Base-by-base conservation (phyloP, 1,140 invertebrate genomes). In the Meloidogyne exigua region DNA sequence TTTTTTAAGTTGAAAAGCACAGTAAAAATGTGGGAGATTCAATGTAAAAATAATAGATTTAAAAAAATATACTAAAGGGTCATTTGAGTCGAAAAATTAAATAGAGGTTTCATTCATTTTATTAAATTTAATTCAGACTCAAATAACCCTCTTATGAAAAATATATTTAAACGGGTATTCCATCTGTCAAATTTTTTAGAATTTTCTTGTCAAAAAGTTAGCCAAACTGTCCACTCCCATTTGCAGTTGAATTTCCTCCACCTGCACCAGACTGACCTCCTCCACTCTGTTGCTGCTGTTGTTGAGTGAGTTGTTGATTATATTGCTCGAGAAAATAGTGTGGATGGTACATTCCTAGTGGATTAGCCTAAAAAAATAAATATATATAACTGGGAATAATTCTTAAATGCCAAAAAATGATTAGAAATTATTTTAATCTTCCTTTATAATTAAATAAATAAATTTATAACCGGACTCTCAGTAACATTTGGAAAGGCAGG, bases 281-380 rank as follows among this genome's bases (percentile, higher is more conserved):
- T 57, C 39, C 57, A 73, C 18, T 25, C n/a, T 72, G 44, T 28
- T 72, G 65, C 9, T 76, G 65, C 36, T 78, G 76, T 28, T 75
- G 76, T 18, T 78, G 71, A 32, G 65, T 49, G 21, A 78, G 63
- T n/a, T 77, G 76, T 42, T 75, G 71, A 42, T 78, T 77, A 63
- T 78, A 78, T 63, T 78, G 76, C 75, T 78, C 76, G 28, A 78
- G 68, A 39, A 78, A 75, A 57, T 78, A 78, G 21, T 78, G 76
- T 4, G 76, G 65, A 7, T 62, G 76, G 18, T 78, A 78, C 32
- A 75, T 65, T 65, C 72, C 72, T 39, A 73, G 21, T 21, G 72
- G 72, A 25, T 73, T 73, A 26, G 65, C 72, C 72, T 73, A 65
- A 73, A 23, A 32, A 21, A 9, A 15, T 3, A n/a, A 57, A 21